Percentiles rank a stretch among this genome's conserved stretches.
Evolutionary conservation across 2,797 vertebrate genomes (phyloP).

Genomic region (Lates japonicus): DNA sequence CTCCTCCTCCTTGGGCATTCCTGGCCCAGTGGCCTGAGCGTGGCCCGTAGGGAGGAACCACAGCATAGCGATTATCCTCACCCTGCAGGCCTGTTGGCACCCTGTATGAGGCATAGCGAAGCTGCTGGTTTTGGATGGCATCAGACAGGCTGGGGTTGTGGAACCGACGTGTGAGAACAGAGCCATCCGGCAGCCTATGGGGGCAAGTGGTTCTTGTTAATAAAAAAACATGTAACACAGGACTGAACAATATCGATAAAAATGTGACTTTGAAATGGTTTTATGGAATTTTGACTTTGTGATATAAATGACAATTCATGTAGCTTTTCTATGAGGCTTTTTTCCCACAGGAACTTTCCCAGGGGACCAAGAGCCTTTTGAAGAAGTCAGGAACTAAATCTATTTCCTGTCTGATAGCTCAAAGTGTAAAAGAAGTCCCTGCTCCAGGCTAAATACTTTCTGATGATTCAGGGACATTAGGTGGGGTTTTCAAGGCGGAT

Average conservation of each 20-base stretch:
- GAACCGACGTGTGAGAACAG: slow-evolving; percentile 80
- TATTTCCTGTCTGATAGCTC: background rate
- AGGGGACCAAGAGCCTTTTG: background rate
- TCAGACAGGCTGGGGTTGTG: slow-evolving; percentile 78
- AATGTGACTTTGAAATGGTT: slow-evolving; percentile 12
- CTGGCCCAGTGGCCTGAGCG: slow-evolving; percentile 87
- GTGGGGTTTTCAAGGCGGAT: background rate
- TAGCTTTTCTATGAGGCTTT: background rate
- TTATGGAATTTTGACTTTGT: background rate
- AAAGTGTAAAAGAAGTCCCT: background rate
- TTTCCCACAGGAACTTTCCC: background rate
- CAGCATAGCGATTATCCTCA: slow-evolving; percentile 87
- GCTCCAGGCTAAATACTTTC: background rate
- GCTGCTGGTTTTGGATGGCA: slow-evolving; percentile 82
- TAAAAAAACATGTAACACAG: background rate
- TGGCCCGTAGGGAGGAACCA: slow-evolving; percentile 90
- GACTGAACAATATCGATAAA: slow-evolving; percentile 3
- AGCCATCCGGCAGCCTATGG: slow-evolving; percentile 77
- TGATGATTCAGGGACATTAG: background rate
- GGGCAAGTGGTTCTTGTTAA: slow-evolving; percentile 11
- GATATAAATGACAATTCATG: background rate
- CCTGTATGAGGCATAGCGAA: slow-evolving; percentile 86
- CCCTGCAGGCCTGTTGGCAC: slow-evolving; percentile 82
- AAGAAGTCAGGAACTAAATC: background rate
- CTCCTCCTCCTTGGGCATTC: slow-evolving; percentile 78